Evolutionary conservation across 35 echinoderm and acorn worm species (phyloP), one percentile per base, ranked within the genome.

Genomic region (Eucidaris tribuloides): DNA sequence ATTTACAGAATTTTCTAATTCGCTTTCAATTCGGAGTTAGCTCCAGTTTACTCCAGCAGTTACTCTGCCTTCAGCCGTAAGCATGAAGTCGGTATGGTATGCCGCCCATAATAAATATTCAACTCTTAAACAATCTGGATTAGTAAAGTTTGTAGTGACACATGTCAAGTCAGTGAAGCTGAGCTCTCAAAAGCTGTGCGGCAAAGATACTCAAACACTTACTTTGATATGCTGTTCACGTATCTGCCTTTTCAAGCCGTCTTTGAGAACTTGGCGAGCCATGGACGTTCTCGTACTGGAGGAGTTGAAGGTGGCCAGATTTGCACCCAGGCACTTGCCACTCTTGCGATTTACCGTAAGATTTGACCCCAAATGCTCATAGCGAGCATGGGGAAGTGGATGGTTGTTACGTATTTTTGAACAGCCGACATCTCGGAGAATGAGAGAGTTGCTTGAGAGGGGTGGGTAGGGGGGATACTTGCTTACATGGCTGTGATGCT

Each of bases 381-480:
- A 40, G 66, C 66, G 43, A 40, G 39, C 66, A 32, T 25, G 66
- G 23, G 40, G 68, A 40, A 40, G n/a, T n/a, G n/a, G n/a, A n/a
- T n/a, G n/a, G 68, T 74, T 14, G 44, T 41, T 25, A 22, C 29
- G 36, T n/a, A 24, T 22, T 72, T 32, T 24, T 74, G 68, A 52
- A 9, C 48, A 20, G 68, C 76, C 25, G 64, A 38, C 3, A 90
- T 68, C 34, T 89, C 74, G 18, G 92, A 94, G 25, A 83, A 82
- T 3, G 91, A 90, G 14, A 90, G 77, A 76, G 96, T 99, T 15
- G 96, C 90, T 63, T 83, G 71, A 30, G 93, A 14, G n/a, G 96
- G 95, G 9, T 82, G 31, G 48, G 90, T 90, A 20, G 93, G 93
- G 0, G 85, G 50, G 3, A 82, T 78, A 33, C 77, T 87, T 46